Base-by-base conservation (phyloP, 2,113 vertebrate genomes). In the Plotosus lineatus region DNA sequence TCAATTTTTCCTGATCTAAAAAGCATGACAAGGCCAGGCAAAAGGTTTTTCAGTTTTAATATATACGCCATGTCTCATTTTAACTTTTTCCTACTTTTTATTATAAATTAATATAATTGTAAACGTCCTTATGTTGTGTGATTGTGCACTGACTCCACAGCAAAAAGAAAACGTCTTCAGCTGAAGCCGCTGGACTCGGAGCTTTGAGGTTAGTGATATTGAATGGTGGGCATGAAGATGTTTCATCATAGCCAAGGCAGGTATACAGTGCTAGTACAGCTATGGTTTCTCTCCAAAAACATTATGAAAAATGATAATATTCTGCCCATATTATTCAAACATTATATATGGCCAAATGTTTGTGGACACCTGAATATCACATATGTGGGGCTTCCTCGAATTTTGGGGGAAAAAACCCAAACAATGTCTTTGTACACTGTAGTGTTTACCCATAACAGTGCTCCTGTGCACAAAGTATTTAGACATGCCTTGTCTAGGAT, bases 221-320 rank as follows among this genome's bases (percentile, higher is more conserved):
- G 53, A 40, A 48, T 23, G 56, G 42, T 69, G 53, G 53, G 50
- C 75, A 63, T 14, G 78, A 58, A 53, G 69, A 75, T 55, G 36
- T 56, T 58, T 55, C 58, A 51, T 80, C 77, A 14, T 60, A 85
- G 28, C 58, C 72, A 82, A 33, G 84, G 79, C 31, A 60, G 44
- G 77, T 77, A 66, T 58, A 74, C 56, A 26, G 15, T 23, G 12
- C 12, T 46, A 69, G 6, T 44, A 44, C 28, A 69, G 14, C 11
- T 75, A 53, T 40, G 4, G 21, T 40, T 56, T 75, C 36, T 40
- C 51, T 40, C 6, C 28, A 40, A n/a, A 56, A n/a, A 68, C 23
- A 69, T 28, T 5, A 68, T 42, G 10, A 42, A n/a, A 40, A n/a
- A 68, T 38, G 1, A 50, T 71, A 2, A 71, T 31, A 71, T 71